Percentiles rank a stretch among this genome's conserved stretches.
Conservation (phyloP, 2,888 invertebrate genomes). For the Cephus nigrinus region DNA sequence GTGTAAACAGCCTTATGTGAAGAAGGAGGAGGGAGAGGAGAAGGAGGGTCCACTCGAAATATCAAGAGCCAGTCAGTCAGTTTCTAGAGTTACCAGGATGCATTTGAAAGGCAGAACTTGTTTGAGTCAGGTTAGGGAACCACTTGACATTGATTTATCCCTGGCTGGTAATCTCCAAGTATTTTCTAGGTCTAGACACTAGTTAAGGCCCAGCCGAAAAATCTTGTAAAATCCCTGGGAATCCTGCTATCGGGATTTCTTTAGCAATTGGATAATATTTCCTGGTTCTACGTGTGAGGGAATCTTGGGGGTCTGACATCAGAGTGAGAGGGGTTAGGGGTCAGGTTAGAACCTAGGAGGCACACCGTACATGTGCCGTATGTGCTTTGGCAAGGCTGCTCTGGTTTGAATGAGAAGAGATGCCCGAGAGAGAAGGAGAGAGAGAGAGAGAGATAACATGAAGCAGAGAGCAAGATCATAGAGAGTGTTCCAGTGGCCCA, state of each 20-base stretch:
- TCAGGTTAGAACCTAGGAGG: neutral
- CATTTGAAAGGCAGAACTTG: slow-evolving; percentile 27
- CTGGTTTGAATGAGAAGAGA: neutral
- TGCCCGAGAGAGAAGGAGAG: neutral
- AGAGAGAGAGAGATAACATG: no score
- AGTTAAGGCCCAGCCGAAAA: neutral
- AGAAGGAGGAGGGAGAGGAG: neutral
- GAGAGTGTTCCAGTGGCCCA: slow-evolving; percentile 36
- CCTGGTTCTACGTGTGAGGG: neutral
- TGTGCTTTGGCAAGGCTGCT: neutral
- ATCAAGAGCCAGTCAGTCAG: slow-evolving; percentile 50
- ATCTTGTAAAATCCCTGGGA: neutral
- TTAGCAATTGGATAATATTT: neutral
- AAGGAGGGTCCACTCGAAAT: slow-evolving; percentile 52
- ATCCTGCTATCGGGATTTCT: neutral
- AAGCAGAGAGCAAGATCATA: slow-evolving; percentile 6
- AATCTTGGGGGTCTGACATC: neutral
- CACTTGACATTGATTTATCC: slow-evolving; percentile 55
- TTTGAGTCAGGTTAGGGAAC: slow-evolving; percentile 44
- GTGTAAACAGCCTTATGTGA: slow-evolving; percentile 47
- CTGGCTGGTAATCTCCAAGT: slow-evolving; percentile 38
- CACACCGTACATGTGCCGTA: neutral
- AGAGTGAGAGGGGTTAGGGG: neutral
- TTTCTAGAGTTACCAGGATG: slow-evolving; percentile 41
- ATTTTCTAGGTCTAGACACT: slow-evolving; percentile 30